phyloP scores from a whole-genome alignment of 2,888 invertebrate species.

The Nemurella pictetii region DNA sequence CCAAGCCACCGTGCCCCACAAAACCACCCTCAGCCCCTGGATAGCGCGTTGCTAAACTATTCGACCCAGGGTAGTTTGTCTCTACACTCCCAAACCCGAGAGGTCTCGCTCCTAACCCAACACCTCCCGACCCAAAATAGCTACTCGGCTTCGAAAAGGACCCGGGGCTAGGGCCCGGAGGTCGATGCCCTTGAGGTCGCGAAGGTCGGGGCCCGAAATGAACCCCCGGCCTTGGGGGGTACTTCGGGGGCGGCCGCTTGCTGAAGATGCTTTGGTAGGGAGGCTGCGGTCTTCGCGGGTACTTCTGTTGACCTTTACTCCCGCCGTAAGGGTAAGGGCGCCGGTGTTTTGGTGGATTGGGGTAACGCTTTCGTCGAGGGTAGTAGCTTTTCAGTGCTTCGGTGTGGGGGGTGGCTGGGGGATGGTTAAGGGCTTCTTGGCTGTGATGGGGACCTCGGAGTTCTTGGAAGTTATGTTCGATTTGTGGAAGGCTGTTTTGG shows the following conservation, averaged over 20 bases:
- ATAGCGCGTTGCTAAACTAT: not conserved
- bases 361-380: not conserved
- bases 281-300: not conserved
- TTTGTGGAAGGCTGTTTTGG: not conserved
- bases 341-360: not conserved
- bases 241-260: not conserved
- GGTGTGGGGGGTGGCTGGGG: not conserved
- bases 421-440: not conserved
- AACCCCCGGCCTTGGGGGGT: not conserved
- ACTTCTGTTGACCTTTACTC: not conserved
- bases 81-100: not conserved
- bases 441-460: not conserved
- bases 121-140: not conserved
- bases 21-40: no score
- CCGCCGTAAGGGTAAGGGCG: not conserved
- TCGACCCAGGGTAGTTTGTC: not conserved
- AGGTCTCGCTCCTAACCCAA: not conserved
- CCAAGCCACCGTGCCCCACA: not conserved
- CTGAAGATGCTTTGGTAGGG: not conserved
- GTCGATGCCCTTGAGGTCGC: not conserved
- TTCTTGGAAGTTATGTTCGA: not conserved
- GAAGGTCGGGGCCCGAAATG: not conserved
- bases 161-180: not conserved
- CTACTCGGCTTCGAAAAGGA: not conserved
- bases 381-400: not conserved